A percentile compares a stretch with the other conserved stretches of the same genome.
Evolutionary conservation across 2,797 vertebrate species (phyloP).

Genomic region (Anguilla obscura): DNA sequence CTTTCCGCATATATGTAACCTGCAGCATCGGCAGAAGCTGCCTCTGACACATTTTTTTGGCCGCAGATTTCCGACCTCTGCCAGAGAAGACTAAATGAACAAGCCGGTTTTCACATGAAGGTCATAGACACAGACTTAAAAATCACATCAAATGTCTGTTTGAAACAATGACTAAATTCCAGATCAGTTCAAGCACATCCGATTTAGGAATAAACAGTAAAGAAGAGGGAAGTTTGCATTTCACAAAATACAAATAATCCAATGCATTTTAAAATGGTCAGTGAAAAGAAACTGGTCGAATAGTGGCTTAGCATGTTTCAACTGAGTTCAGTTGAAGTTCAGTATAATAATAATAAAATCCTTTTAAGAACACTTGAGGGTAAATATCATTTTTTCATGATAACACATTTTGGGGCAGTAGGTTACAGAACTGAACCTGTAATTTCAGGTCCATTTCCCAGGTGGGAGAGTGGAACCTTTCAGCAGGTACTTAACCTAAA

Average conservation of each 20-base stretch:
- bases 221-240: not conserved
- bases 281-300: not conserved
- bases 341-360: not conserved
- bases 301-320: not conserved
- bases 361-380: not conserved
- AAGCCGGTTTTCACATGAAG: slow-evolving; percentile 34
- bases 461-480: not conserved
- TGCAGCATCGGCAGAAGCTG: not conserved
- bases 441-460: not conserved
- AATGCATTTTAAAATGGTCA: not conserved
- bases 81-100: slow-evolving; percentile 45
- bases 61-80: not conserved
- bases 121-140: slow-evolving; percentile 50
- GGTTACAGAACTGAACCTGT: not conserved
- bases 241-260: not conserved
- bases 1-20: not conserved
- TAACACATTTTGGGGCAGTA: not conserved
- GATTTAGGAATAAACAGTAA: slow-evolving; percentile 42
- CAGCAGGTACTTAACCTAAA: not conserved
- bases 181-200: slow-evolving; percentile 57
- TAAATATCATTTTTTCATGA: not conserved
- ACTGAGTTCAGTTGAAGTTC: not conserved
- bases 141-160: slow-evolving; percentile 54
- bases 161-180: slow-evolving; percentile 31
- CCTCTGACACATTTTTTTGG: not conserved